Evolutionary conservation across 2,888 invertebrate species (phyloP).

Genomic region (Trissolcus brochymenae): DNA sequence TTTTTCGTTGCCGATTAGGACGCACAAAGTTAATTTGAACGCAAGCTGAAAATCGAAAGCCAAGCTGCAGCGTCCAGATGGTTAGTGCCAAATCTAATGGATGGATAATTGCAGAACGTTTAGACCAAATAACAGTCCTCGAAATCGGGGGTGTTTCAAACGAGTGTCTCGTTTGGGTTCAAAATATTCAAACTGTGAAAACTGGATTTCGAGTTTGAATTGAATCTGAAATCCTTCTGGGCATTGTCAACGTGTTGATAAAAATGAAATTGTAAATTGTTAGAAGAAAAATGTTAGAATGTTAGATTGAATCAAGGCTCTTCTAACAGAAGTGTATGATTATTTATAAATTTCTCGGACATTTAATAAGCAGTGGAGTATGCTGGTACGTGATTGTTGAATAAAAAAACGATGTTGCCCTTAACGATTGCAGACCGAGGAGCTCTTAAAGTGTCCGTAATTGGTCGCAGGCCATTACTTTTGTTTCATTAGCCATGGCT

Average conservation of each 20-base stretch:
- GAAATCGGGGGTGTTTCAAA: not conserved
- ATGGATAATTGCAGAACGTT: slow-evolving; percentile 35
- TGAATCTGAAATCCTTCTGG: too few relatives aligned
- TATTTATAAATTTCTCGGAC: slow-evolving; percentile 32
- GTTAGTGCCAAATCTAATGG: slow-evolving; percentile 18
- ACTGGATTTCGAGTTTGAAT: too few relatives aligned
- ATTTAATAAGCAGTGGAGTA: slow-evolving; percentile 26
- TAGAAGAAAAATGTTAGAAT: too few relatives aligned
- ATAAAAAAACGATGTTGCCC: not conserved
- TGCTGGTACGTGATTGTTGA: slow-evolving; percentile 9
- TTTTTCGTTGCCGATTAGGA: too few relatives aligned
- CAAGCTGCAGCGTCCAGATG: slow-evolving; percentile 22
- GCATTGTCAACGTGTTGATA: too few relatives aligned
- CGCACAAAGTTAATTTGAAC: slow-evolving; percentile 11
- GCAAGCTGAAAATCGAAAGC: slow-evolving; percentile 12
- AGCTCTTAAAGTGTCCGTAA: slow-evolving; percentile 4
- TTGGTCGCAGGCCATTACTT: slow-evolving; percentile 18
- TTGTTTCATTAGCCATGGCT: not conserved
- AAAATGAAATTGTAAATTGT: too few relatives aligned
- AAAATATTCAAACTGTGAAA: too few relatives aligned
- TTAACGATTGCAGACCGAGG: not conserved
- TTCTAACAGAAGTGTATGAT: slow-evolving; percentile 23
- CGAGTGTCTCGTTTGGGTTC: not conserved
- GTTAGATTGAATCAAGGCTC: slow-evolving; percentile 21
- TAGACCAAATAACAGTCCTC: slow-evolving; percentile 16